phyloP scores from a whole-genome alignment of 92 coral and sea anemone species.

The Palythoa heliodiscus region DNA sequence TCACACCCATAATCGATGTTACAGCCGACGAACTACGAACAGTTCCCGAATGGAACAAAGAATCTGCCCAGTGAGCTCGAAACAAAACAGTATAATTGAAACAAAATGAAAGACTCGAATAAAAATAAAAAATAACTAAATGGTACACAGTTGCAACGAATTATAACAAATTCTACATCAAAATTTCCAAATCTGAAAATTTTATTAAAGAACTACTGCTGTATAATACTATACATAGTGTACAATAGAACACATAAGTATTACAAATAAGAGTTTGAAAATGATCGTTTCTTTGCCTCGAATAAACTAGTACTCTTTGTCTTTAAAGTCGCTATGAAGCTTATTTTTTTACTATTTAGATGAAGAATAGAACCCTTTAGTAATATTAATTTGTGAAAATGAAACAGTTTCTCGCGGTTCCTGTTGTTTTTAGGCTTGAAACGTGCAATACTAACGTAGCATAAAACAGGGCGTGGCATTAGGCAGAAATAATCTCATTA shows the following conservation, averaged over 20 bases:
- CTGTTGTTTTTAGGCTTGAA: too few relatives aligned
- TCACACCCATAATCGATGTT: background rate
- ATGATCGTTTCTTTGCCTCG: background rate
- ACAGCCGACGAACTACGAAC: background rate
- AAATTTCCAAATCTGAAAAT: constrained; percentile 4
- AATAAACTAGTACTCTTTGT: background rate
- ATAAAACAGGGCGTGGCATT: too few relatives aligned
- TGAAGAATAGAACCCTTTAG: too few relatives aligned
- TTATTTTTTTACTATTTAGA: too few relatives aligned
- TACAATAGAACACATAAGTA: background rate
- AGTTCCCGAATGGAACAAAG: background rate
- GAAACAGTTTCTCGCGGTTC: too few relatives aligned
- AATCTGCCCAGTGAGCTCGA: too few relatives aligned
- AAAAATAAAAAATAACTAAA: background rate
- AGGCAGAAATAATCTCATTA: too few relatives aligned
- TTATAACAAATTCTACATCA: background rate
- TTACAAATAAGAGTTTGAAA: background rate
- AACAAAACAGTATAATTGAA: too few relatives aligned
- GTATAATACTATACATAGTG: constrained; percentile 35
- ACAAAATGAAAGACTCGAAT: background rate
- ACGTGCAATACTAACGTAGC: too few relatives aligned
- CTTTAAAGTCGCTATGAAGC: too few relatives aligned
- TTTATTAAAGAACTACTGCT: background rate
- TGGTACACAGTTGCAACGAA: background rate
- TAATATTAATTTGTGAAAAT: too few relatives aligned